Evolutionary conservation across 2,113 vertebrate species (phyloP).

Genomic region (Naja naja): DNA sequence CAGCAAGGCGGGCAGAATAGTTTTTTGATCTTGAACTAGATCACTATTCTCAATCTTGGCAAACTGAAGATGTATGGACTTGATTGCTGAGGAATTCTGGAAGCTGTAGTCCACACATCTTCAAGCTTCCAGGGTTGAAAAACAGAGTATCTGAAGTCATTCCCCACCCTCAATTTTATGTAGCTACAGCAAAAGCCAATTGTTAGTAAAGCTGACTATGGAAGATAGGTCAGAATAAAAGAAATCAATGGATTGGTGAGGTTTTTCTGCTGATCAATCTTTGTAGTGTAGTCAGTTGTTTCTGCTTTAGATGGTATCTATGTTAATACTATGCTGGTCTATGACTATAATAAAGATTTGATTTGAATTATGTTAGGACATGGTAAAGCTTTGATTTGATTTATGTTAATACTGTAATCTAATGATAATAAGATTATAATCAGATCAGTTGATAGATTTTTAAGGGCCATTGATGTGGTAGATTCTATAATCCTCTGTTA

Average conservation of each 20-base stretch:
- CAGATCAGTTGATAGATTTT: slow-evolving; percentile 7
- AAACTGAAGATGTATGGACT: not conserved
- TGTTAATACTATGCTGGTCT: not conserved
- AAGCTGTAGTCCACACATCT: not conserved
- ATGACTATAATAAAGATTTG: not conserved
- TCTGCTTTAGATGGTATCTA: not conserved
- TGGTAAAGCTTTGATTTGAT: not conserved
- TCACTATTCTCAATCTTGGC: not conserved
- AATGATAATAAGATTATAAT: not conserved
- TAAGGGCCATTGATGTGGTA: not conserved
- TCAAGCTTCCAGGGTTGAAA: not conserved
- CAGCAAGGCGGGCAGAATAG: not conserved
- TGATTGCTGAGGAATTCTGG: not conserved
- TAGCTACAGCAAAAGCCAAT: not conserved
- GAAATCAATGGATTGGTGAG: not conserved
- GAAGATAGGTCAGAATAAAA: not conserved
- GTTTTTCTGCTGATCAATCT: not conserved
- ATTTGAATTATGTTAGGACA: not conserved
- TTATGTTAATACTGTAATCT: not conserved
- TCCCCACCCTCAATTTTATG: not conserved
- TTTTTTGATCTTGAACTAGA: not conserved
- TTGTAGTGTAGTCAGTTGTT: not conserved
- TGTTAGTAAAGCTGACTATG: not conserved
- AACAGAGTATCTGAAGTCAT: not conserved
- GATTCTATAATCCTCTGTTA: not conserved